phyloP scores from a whole-genome alignment of 2,113 vertebrate species.

The Tragulus kanchil region DNA sequence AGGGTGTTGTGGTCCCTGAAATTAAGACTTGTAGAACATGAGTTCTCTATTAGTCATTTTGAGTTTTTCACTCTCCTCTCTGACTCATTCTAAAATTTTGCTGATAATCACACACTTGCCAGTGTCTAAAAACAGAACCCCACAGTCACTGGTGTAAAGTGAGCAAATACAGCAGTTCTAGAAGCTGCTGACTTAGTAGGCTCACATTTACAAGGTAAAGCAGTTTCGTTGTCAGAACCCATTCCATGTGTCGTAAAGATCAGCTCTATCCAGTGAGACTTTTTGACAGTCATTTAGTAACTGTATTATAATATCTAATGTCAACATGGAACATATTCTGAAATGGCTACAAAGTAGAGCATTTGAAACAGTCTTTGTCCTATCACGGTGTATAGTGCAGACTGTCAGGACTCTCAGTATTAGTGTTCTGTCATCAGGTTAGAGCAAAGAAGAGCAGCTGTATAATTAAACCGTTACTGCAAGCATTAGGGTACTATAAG shows the following conservation, averaged over 20 bases:
- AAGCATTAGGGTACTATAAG: neutral
- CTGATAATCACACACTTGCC: constrained; percentile 16
- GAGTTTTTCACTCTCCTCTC: neutral
- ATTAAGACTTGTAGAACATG: neutral
- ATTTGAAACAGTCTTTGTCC: constrained; percentile 7
- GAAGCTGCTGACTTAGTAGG: constrained; percentile 33
- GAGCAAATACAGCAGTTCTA: constrained; percentile 22
- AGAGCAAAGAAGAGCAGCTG: constrained; percentile 5
- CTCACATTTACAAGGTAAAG: neutral
- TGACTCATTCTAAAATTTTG: constrained; percentile 25
- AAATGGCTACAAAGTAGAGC: neutral
- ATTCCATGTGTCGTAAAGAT: neutral
- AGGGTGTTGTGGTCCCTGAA: neutral
- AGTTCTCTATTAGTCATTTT: neutral
- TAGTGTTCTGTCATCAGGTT: neutral
- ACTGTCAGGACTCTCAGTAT: neutral
- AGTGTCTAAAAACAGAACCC: constrained; percentile 27
- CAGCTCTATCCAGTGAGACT: neutral
- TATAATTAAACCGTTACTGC: neutral
- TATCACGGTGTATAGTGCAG: neutral
- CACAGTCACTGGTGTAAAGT: neutral
- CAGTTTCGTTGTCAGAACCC: neutral
- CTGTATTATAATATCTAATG: constrained; percentile 23
- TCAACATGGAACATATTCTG: neutral
- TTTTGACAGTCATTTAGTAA: constrained; percentile 15